Evolutionary conservation across 2,797 vertebrate species (phyloP), one percentile per base, ranked within the genome.

Genomic region (Characodon lateralis): DNA sequence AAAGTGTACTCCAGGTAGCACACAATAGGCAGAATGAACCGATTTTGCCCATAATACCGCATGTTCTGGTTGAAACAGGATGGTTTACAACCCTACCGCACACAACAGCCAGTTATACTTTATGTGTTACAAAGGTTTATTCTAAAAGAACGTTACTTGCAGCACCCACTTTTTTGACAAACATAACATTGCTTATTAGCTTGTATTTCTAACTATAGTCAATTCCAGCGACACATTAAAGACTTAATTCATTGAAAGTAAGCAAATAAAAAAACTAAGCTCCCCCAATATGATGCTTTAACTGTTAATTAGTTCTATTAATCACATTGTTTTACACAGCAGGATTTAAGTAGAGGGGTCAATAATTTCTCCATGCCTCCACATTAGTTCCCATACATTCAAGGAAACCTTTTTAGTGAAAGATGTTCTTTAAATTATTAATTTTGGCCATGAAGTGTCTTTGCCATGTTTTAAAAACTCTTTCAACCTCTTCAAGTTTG

Each of bases 401-500:
- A 6, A 55, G 2, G 6, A 24, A 55, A 55, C 20, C 20, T 55
- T 5, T 55, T 24, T 55, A 22, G 22, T 8, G 22, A 55, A 50
- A 8, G 20, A 55, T 55, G 16, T 53, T 6, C 53, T 66, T 24
- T 43, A 43, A n/a, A 20, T 22, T 14, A 4, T n/a, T 43, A 22
- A 22, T 14, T 68, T 68, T 68, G 65, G 65, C 22, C 0, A 0
- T n/a, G 9, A 66, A 39, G 20, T 66, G 63, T 66, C 9, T 68
- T 41, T 35, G 39, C 39, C 65, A 13, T 68, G 39, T n/a, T 43
- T 55, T 55, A 2, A 43, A n/a, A 43, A 22, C 20, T 9, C 18
- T 53, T 53, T 53, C n/a, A 68, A 14, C 13, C 39, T 6, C 35
- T 66, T 66, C 24, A 16, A 66, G 65, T 68, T 83, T 66, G 69